Evolutionary conservation across 2,888 invertebrate species (phyloP).

Genomic region (Pterostichus niger): DNA sequence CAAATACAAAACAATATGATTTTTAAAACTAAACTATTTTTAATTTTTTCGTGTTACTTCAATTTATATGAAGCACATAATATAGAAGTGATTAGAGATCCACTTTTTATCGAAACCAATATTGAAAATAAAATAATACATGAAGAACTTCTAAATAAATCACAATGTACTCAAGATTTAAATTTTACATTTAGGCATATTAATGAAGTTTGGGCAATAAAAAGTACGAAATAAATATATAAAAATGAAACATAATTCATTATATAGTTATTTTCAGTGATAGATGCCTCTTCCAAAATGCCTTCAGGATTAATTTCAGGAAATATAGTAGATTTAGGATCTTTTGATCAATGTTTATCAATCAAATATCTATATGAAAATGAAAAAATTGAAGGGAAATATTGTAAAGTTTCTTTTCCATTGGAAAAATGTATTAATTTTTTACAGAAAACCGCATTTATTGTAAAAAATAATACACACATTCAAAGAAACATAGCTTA

Average conservation of each 20-base stretch:
- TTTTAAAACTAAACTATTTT: neutral
- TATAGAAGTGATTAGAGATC: constrained; percentile 13
- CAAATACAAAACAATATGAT: too few species aligned
- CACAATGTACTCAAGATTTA: constrained; percentile 24
- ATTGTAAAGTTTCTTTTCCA: constrained; percentile 56
- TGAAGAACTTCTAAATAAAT: neutral
- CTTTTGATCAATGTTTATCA: constrained; percentile 66
- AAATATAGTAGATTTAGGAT: constrained; percentile 65
- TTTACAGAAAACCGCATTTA: neutral
- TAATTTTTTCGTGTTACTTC: neutral
- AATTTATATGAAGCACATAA: too few species aligned
- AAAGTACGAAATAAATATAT: constrained; percentile 1
- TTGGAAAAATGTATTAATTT: constrained; percentile 15
- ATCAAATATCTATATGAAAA: constrained; percentile 28
- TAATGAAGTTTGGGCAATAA: constrained; percentile 24
- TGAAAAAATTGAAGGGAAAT: constrained; percentile 61
- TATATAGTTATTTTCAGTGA: constrained; percentile 55
- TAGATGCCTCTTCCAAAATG: constrained; percentile 65
- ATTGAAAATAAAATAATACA: neutral
- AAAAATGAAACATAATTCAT: neutral
- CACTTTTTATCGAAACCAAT: too few species aligned
- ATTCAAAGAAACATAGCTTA: neutral
- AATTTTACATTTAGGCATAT: neutral
- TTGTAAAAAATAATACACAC: neutral
- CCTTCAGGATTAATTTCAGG: constrained; percentile 62